phyloP scores from a whole-genome alignment of 2,113 vertebrate species.

The Ovibos moschatus region DNA sequence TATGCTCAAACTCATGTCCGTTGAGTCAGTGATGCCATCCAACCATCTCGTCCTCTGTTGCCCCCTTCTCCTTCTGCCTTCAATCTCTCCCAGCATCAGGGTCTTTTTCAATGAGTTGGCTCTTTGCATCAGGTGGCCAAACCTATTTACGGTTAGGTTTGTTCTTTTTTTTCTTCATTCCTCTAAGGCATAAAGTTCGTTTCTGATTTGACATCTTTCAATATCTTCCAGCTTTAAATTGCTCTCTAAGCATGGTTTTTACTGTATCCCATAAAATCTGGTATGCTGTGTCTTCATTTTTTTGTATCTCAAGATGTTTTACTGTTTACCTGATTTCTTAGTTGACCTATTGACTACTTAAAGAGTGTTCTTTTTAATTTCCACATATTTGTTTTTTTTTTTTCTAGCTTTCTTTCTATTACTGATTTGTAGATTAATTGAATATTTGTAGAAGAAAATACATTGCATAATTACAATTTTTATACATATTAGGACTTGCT shows the following conservation, averaged over 20 bases:
- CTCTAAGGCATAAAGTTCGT: background rate
- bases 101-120: background rate
- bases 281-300: background rate
- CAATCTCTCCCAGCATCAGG: background rate
- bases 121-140: background rate
- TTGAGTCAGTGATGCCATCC: background rate
- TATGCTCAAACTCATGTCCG: background rate
- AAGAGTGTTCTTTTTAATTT: background rate
- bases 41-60: background rate
- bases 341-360: background rate
- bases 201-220: background rate
- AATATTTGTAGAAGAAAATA: background rate
- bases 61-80: background rate
- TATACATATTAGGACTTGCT: background rate
- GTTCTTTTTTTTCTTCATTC: background rate
- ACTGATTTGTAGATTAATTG: background rate
- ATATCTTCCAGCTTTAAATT: background rate
- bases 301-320: background rate
- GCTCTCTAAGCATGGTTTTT: background rate
- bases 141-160: background rate
- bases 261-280: background rate
- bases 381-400: background rate
- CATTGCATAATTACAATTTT: background rate
- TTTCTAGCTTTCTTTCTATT: background rate
- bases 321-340: background rate